phyloP scores from a whole-genome alignment of 2,888 invertebrate genomes.

The Gibbula magus region DNA sequence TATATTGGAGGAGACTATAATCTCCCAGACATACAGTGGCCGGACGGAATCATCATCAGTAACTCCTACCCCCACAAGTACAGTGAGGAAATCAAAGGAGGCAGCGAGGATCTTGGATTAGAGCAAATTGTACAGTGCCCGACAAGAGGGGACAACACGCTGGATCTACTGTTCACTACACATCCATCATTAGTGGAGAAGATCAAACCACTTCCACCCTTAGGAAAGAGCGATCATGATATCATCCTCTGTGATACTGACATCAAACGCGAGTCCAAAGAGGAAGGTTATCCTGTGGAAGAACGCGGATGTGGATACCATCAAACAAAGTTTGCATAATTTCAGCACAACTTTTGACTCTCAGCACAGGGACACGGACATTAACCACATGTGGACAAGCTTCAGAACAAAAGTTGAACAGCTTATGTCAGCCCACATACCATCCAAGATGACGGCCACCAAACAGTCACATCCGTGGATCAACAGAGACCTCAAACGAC shows the following conservation, averaged over 20 bases:
- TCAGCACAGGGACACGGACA: not conserved
- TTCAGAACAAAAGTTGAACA: not conserved
- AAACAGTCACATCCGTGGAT: constrained; percentile 23
- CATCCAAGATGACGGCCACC: constrained; percentile 20
- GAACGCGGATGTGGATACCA: not conserved
- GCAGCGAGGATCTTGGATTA: constrained; percentile 2
- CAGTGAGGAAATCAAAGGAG: not conserved
- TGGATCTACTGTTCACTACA: constrained; percentile 27
- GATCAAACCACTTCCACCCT: constrained; percentile 2
- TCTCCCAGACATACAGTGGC: constrained; percentile 25
- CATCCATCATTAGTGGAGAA: constrained; percentile 1
- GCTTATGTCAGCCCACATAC: not conserved
- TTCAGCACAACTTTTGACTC: not conserved
- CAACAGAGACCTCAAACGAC: constrained; percentile 3
- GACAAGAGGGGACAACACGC: constrained; percentile 23
- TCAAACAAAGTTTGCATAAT: not conserved
- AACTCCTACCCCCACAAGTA: not conserved
- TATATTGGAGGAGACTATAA: constrained; percentile 24
- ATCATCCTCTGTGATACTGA: constrained; percentile 6
- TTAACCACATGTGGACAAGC: constrained; percentile 2
- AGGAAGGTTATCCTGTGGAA: constrained; percentile 26
- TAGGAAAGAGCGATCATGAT: constrained; percentile 19
- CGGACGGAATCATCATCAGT: not conserved
- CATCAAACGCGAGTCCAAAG: not conserved
- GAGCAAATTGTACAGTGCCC: constrained; percentile 30